Conservation (phyloP, 2,797 vertebrate species). For the Kryptopterus vitreolus region DNA sequence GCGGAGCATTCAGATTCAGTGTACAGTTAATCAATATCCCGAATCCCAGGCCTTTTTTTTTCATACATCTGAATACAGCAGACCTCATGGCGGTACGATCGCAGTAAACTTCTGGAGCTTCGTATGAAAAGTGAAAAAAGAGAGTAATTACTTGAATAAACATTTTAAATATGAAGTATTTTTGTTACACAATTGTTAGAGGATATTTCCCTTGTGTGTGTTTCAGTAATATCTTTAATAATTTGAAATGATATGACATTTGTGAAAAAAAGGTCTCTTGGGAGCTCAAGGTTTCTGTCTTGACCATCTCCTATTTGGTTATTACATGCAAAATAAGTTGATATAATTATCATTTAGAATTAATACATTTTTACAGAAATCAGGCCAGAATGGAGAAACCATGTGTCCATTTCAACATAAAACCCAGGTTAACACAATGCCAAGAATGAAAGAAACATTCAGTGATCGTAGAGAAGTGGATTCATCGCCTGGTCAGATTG, state of each 20-base stretch:
- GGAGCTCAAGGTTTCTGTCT: background rate
- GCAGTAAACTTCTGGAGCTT: background rate
- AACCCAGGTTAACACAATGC: too few species aligned
- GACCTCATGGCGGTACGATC: background rate
- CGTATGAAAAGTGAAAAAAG: background rate
- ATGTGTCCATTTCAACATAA: too few species aligned
- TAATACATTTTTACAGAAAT: too few species aligned
- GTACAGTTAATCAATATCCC: conserved; percentile 2
- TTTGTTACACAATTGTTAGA: background rate
- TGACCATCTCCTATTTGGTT: background rate
- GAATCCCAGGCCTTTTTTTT: background rate
- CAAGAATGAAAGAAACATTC: too few species aligned
- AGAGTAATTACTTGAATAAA: background rate
- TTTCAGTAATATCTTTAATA: background rate
- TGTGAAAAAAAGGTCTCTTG: background rate
- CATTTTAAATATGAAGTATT: background rate
- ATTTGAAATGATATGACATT: background rate
- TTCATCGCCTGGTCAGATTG: too few species aligned
- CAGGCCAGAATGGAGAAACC: too few species aligned
- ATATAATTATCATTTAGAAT: too few species aligned
- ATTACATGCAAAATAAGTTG: background rate
- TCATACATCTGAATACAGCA: background rate
- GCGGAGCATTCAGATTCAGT: conserved; percentile 45
- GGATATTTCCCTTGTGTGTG: background rate
- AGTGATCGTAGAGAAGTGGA: too few species aligned